phyloP scores from a whole-genome alignment of 1,140 invertebrate species.

The Drosophila athabasca region DNA sequence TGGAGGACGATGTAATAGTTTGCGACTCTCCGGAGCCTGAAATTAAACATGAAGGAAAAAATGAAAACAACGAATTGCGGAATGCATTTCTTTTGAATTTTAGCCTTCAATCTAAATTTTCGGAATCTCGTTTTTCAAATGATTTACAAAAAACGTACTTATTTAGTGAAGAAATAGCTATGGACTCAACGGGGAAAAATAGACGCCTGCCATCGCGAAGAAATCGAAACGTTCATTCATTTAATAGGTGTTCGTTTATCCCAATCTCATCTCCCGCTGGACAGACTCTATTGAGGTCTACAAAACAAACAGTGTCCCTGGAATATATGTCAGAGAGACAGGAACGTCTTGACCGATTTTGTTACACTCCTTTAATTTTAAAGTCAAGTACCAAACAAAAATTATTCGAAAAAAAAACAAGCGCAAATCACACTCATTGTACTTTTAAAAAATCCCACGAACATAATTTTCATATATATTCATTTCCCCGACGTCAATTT shows the following conservation, averaged over 20 bases:
- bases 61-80: slow-evolving; percentile 67
- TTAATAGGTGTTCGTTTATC: slow-evolving; percentile 84
- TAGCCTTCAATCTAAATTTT: slow-evolving; percentile 60
- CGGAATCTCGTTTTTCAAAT: slow-evolving; percentile 37
- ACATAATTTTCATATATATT: slow-evolving; percentile 84
- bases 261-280: slow-evolving; percentile 86
- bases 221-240: slow-evolving; percentile 84
- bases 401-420: slow-evolving; percentile 83
- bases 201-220: slow-evolving; percentile 83
- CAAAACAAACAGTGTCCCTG: slow-evolving; percentile 84
- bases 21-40: slow-evolving; percentile 77
- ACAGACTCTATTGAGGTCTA: slow-evolving; percentile 84
- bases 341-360: slow-evolving; percentile 85
- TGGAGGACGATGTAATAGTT: slow-evolving; percentile 81
- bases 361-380: slow-evolving; percentile 84
- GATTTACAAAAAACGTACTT: slow-evolving; percentile 55
- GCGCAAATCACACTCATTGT: slow-evolving; percentile 83
- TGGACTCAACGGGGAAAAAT: slow-evolving; percentile 56
- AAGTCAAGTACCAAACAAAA: slow-evolving; percentile 83
- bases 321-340: slow-evolving; percentile 85
- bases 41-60: slow-evolving; percentile 47
- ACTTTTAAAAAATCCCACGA: slow-evolving; percentile 82
- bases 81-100: slow-evolving; percentile 81
- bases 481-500: slow-evolving; percentile 83
- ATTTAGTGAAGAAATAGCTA: slow-evolving; percentile 51